Conservation (phyloP, 1,140 invertebrate species). For the Pachypsylla venusta region DNA sequence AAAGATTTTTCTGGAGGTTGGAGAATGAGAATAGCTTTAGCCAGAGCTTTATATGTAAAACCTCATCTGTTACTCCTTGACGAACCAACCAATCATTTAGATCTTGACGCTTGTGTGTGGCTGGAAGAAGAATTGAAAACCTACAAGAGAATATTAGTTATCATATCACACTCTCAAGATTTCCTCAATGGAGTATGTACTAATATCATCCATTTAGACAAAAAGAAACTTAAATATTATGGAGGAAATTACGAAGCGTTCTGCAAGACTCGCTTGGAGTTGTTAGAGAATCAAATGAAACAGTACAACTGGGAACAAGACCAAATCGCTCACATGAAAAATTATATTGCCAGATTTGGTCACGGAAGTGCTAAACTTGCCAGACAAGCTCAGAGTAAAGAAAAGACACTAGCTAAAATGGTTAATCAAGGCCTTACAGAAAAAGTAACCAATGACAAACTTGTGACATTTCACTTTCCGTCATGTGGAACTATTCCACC, state of each 20-base stretch:
- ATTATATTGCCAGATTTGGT: conserved; percentile 98
- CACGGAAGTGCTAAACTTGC: conserved; percentile 97
- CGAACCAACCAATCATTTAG: conserved; percentile 96
- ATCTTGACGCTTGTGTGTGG: conserved; percentile 99
- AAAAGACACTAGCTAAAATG: conserved; percentile 99
- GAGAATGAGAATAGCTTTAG: conserved; percentile 98
- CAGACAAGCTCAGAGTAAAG: conserved; percentile 96
- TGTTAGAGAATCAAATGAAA: conserved; percentile 97
- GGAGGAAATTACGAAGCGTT: conserved; percentile 93
- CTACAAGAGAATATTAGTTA: conserved; percentile 93
- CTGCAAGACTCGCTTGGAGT: conserved; percentile 76
- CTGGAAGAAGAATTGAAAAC: conserved; percentile 92
- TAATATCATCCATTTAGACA: conserved; percentile 93
- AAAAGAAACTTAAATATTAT: conserved; percentile 88
- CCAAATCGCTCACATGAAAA: conserved; percentile 99
- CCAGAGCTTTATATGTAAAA: conserved; percentile 77
- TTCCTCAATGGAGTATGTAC: conserved; percentile 99
- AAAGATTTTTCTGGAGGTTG: conserved; percentile 97
- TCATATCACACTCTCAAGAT: conserved; percentile 99
- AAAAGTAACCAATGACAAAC: conserved; percentile 80
- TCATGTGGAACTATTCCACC: conserved; percentile 93
- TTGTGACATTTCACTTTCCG: conserved; percentile 88
- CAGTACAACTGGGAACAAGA: conserved; percentile 99
- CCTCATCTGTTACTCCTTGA: conserved; percentile 88
- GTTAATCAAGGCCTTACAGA: conserved; percentile 93